These are phyloP conservation scores for Notarius lentiginosus DNA, from an alignment of 2,113 vertebrate species.

Conservation along the genomic window DNA sequence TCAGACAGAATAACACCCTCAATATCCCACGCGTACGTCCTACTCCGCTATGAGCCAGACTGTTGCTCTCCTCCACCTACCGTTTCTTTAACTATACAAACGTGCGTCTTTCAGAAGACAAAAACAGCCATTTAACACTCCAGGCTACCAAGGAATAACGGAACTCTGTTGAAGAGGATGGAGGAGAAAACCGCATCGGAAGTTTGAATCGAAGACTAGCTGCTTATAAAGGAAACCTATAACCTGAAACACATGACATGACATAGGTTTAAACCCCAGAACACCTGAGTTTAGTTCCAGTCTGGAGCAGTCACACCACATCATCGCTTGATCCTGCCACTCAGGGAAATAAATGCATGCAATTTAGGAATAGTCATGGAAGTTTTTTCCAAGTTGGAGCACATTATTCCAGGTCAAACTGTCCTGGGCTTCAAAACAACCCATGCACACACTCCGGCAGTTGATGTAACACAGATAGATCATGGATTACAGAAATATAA, in stretches of 20 bases:
- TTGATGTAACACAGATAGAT: no score
- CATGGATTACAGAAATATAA: no score
- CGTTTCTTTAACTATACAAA: slow-evolving; percentile 32
- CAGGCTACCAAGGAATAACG: slow-evolving; percentile 60
- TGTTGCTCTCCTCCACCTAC: slow-evolving; percentile 18
- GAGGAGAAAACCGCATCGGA: background rate
- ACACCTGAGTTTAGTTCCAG: no score
- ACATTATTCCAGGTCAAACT: no score
- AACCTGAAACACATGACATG: background rate
- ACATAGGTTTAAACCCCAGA: no score
- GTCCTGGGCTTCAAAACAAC: no score
- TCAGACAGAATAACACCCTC: slow-evolving; percentile 59
- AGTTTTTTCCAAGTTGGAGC: no score
- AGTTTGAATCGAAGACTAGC: background rate
- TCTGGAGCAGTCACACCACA: no score
- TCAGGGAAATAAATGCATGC: no score
- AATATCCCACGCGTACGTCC: slow-evolving; percentile 45
- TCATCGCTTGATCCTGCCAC: no score
- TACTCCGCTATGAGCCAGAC: slow-evolving; percentile 61
- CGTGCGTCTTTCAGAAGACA: slow-evolving; percentile 51
- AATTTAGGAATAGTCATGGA: no score
- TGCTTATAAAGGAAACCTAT: background rate
- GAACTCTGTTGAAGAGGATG: slow-evolving; percentile 49
- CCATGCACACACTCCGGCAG: no score
- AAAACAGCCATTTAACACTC: slow-evolving; percentile 56